A percentile compares a stretch with the other conserved stretches of the same genome.
These are phyloP conservation scores for Cydia splendana DNA, from an alignment of 1,140 invertebrate genomes.

Conservation along the genomic window DNA sequence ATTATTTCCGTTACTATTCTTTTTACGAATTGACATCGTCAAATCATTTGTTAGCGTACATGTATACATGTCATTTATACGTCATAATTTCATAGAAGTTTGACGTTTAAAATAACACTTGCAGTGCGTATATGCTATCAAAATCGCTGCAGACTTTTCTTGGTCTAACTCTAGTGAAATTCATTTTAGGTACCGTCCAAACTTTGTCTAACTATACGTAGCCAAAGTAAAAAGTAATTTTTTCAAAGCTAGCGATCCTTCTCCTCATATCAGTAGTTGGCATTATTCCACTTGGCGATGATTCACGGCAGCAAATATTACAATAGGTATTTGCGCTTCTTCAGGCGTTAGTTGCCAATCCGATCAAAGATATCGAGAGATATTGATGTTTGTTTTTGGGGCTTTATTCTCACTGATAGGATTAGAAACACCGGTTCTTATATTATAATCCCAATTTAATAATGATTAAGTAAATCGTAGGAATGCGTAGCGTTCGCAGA, in stretches of 20 bases:
- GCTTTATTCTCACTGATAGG: background rate
- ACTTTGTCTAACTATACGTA: background rate
- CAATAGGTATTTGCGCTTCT: constrained; percentile 31
- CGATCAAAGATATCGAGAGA: constrained; percentile 4
- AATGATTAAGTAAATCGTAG: too few relatives aligned
- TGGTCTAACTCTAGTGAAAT: background rate
- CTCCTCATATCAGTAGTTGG: constrained; percentile 7
- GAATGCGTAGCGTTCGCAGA: too few relatives aligned
- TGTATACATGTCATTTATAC: too few relatives aligned
- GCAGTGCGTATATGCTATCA: too few relatives aligned
- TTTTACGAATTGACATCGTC: too few relatives aligned
- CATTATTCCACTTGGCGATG: constrained; percentile 27
- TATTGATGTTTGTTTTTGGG: constrained; percentile 9
- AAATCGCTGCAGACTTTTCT: too few relatives aligned
- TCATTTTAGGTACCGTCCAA: background rate
- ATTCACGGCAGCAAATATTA: constrained; percentile 25
- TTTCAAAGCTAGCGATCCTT: constrained; percentile 16
- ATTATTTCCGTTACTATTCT: too few relatives aligned
- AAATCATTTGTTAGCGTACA: background rate
- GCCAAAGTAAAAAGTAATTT: background rate
- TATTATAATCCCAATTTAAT: too few relatives aligned
- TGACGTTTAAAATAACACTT: too few relatives aligned
- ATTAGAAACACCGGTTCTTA: background rate
- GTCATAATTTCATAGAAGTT: too few relatives aligned
- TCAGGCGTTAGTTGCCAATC: constrained; percentile 25